phyloP scores from a whole-genome alignment of 2,888 invertebrate species.

The Hypena proboscidalis region DNA sequence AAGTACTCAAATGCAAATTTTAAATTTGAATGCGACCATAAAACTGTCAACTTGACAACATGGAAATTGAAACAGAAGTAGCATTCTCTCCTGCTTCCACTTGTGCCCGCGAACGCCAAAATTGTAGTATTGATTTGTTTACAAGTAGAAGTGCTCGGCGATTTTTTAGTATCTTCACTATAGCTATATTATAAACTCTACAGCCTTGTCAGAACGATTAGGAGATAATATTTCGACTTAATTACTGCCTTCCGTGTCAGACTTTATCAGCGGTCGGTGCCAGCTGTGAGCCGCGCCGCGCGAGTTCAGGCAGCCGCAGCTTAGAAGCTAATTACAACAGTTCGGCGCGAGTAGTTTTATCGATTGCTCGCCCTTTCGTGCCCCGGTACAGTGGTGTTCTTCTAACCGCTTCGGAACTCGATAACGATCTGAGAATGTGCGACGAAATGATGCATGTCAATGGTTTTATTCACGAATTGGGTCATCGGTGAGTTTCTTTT shows the following conservation, averaged over 20 bases:
- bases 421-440: constrained; percentile 73
- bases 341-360: constrained; percentile 73
- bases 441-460: constrained; percentile 61
- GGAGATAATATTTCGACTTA: constrained; percentile 75
- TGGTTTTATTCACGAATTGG: constrained; percentile 57
- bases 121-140: constrained; percentile 82
- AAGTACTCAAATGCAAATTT: not conserved
- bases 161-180: constrained; percentile 60
- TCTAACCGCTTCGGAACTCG: constrained; percentile 49
- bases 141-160: constrained; percentile 64
- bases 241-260: constrained; percentile 77
- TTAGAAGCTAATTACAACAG: constrained; percentile 71
- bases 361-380: constrained; percentile 72
- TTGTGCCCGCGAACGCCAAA: constrained; percentile 62
- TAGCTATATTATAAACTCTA: constrained; percentile 60
- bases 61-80: constrained; percentile 15
- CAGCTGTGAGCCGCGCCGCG: constrained; percentile 61
- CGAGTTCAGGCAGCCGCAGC: constrained; percentile 66
- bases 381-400: constrained; percentile 56
- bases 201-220: constrained; percentile 78
- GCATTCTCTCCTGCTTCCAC: constrained; percentile 40
- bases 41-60: constrained; percentile 34
- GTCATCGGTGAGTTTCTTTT: constrained; percentile 65
- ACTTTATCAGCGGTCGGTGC: constrained; percentile 76
- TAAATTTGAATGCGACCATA: constrained; percentile 11